Base-by-base conservation (phyloP, 2,797 vertebrate species). In the Coregonus sp. region DNA sequence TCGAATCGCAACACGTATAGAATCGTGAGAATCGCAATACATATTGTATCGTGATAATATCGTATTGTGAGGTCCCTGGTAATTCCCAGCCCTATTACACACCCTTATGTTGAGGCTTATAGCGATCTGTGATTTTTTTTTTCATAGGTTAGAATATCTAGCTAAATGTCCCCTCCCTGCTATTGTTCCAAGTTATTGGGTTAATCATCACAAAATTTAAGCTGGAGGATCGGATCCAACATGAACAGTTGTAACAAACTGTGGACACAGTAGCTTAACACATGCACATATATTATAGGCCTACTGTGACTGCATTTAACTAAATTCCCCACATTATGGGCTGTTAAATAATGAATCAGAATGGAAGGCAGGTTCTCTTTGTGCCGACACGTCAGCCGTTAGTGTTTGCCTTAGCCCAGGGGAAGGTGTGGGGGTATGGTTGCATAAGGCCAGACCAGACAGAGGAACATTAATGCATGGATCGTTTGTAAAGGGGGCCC, bases 341-440 rank as follows among this genome's bases (percentile, higher is more conserved):
- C 72, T 78, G 63, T 63, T 80, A 51, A 78, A 83, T 81, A 74
- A 81, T 80, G 68, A 35, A 81, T 76, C 5, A 6, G 54, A 50
- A 5, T 25, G 40, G 73, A 52, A 74, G 59, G 35, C 14, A 6
- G 11, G 63, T 40, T 40, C 31, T 56, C 69, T 70, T 74, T 81
- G 79, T 74, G 56, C 50, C 59, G 54, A 35, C 61, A n/a, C 9
- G 47, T 65, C 50, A 16, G 5, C 52, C 25, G 7, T 18, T 56
- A 47, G 9, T 75, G 66, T 71, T 65, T 76, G 71, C 63, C n/a
- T 75, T 52, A 18, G 25, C 50, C 59, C 9, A 29, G 52, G 69
- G 70, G 51, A 20, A 15, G 47, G 47, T 56, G 66, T 5, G 73
- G 50, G 75, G 66, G 29, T 16, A 5, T 25, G 6, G 56, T 66